Evolutionary conservation across 2,113 vertebrate genomes (phyloP).

Genomic region (Hydropotes inermis): DNA sequence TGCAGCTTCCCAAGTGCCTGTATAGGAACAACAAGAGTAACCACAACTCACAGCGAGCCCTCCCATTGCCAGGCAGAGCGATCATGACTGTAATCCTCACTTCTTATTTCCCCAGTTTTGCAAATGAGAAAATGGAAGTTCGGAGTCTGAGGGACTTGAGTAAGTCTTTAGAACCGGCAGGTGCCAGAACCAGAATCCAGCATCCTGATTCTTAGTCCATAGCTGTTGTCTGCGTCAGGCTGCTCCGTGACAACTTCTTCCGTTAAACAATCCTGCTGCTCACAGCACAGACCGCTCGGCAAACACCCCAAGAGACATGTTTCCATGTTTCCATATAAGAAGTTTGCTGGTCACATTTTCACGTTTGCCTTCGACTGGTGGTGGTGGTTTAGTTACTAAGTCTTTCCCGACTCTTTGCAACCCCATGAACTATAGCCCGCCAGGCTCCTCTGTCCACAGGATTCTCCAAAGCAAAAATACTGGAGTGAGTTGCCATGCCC

Average conservation of each 20-base stretch:
- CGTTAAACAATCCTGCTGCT: accelerated
- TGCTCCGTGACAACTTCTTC: accelerated
- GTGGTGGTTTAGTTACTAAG: not conserved
- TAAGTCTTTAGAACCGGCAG: not conserved
- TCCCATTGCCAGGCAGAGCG: accelerated
- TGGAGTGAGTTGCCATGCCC: not conserved
- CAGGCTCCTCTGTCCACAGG: not conserved
- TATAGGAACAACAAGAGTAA: not conserved
- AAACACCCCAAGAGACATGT: accelerated
- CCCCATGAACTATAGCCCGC: accelerated
- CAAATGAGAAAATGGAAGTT: not conserved
- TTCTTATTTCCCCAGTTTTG: not conserved
- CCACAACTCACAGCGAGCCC: accelerated
- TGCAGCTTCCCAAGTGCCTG: not conserved
- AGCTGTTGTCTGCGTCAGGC: accelerated
- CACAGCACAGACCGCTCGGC: accelerated
- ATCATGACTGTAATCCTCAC: not conserved
- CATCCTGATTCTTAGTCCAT: accelerated
- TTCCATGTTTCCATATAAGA: not conserved
- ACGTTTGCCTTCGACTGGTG: not conserved
- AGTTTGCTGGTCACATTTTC: not conserved
- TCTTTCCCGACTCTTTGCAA: not conserved
- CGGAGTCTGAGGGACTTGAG: not conserved
- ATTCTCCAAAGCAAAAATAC: not conserved
- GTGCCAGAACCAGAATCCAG: not conserved